Evolutionary conservation across 1,140 invertebrate genomes (phyloP).

Genomic region (Drosophila bifasciata): DNA sequence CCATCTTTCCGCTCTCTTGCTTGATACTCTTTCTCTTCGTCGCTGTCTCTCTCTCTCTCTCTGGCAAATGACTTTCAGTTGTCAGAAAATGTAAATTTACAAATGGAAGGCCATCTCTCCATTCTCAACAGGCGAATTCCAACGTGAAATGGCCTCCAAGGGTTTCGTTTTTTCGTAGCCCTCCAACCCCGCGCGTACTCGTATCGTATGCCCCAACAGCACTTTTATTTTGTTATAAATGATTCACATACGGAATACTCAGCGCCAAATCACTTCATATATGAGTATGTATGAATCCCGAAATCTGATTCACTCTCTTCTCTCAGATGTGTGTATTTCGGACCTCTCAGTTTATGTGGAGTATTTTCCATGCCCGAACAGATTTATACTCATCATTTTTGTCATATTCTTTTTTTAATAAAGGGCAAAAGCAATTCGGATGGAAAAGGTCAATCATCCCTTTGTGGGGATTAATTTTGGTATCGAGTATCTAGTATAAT

Average conservation of each 20-base stretch:
- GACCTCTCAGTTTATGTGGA: neutral
- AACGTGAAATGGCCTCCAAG: conserved; percentile 9
- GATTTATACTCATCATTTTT: conserved; percentile 36
- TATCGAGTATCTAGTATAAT: too few species aligned
- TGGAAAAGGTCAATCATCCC: too few species aligned
- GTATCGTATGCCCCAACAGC: neutral
- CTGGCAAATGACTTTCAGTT: conserved; percentile 60
- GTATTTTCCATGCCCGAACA: conserved; percentile 6
- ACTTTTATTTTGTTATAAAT: conserved; percentile 35
- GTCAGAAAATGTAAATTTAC: conserved; percentile 57
- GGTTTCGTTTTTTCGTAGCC: neutral
- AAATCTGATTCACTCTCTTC: conserved; percentile 21
- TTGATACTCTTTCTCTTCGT: neutral
- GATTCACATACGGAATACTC: conserved; percentile 12
- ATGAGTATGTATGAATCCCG: conserved; percentile 14
- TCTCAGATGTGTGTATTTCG: conserved; percentile 1
- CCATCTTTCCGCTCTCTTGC: neutral
- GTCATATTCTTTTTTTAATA: too few species aligned
- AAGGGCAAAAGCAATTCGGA: too few species aligned
- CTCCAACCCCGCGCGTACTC: neutral
- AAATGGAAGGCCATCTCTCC: conserved; percentile 35
- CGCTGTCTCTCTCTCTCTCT: conserved; percentile 11
- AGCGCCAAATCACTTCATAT: conserved; percentile 31
- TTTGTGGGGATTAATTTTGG: too few species aligned
- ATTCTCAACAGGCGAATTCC: neutral